Evolutionary conservation across 1,140 invertebrate species (phyloP).

Genomic region (Apis mellifera): Amel_HAv3.1 CM009933.2:12286001-12286500

Average conservation of each 20-base stretch:
- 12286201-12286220: not conserved
- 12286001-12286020: not conserved
- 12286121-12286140: no score
- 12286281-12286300: conserved; percentile 33
- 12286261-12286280: conserved; percentile 33
- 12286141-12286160: conserved; percentile 29
- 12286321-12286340: conserved; percentile 44
- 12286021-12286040: not conserved
- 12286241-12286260: conserved; percentile 18
- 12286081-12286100: no score
- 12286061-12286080: no score
- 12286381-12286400: conserved; percentile 45
- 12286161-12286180: conserved; percentile 31
- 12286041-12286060: not conserved
- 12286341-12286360: conserved; percentile 56
- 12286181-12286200: not conserved
- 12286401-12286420: conserved; percentile 3
- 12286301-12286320: conserved; percentile 47
- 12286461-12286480: conserved; percentile 31
- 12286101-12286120: not conserved
- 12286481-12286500: conserved; percentile 30
- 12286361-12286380: conserved; percentile 29
- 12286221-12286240: conserved; percentile 17
- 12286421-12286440: not conserved
- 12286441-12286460: conserved; percentile 25